A percentile compares a stretch with the other conserved stretches of the same genome.
These are phyloP conservation scores for Drosophila ochracea DNA, from an alignment of 2,888 invertebrate species.

Conservation along the genomic window DNA sequence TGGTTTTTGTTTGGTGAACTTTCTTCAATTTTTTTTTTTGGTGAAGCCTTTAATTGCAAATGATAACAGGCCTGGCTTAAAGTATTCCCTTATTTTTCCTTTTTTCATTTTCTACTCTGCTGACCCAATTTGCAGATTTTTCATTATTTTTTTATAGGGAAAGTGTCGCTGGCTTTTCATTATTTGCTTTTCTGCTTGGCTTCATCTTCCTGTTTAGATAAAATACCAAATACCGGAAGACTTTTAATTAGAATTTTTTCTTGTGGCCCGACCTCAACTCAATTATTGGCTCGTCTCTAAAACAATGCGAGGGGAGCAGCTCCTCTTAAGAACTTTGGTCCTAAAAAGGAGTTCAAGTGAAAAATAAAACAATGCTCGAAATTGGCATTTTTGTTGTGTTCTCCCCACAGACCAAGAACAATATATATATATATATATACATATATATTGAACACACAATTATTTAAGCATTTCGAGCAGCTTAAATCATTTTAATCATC, in stretches of 20 bases:
- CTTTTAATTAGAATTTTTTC: conserved; percentile 76
- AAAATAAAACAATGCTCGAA: conserved; percentile 43
- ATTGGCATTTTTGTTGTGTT: conserved; percentile 15
- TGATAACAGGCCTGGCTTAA: conserved; percentile 64
- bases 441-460: conserved; percentile 32
- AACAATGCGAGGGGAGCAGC: conserved; percentile 53
- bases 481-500: conserved; percentile 73
- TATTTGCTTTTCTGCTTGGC: conserved; percentile 32
- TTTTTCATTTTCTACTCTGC: conserved; percentile 52
- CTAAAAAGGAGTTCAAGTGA: conserved; percentile 48
- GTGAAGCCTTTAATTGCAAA: conserved; percentile 74
- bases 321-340: conserved; percentile 13
- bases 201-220: conserved; percentile 71
- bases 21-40: conserved; percentile 30
- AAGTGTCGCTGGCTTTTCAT: conserved; percentile 60
- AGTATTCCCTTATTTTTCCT: conserved; percentile 17
- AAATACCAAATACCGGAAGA: conserved; percentile 74
- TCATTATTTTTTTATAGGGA: conserved; percentile 63
- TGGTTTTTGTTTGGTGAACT: conserved; percentile 10
- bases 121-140: conserved; percentile 70
- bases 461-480: conserved; percentile 51
- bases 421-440: background rate
- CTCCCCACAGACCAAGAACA: background rate
- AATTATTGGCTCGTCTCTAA: conserved; percentile 57
- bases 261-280: conserved; percentile 28